Evolutionary conservation across 2,113 vertebrate genomes (phyloP).

Genomic region (Coracopsis vasa): DNA sequence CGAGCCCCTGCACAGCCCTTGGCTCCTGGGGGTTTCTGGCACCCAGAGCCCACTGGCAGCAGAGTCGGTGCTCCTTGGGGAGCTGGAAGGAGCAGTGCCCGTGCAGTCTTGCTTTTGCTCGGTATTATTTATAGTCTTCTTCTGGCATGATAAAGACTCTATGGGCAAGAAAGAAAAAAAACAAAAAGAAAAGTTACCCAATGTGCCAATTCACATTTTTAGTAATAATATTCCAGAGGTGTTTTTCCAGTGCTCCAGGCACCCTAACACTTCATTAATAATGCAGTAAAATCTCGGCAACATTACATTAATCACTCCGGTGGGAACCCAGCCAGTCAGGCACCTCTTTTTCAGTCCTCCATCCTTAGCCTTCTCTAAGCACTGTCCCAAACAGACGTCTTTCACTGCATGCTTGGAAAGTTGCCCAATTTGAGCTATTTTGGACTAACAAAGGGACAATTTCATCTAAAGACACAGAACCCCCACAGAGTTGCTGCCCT

Average conservation of each 20-base stretch:
- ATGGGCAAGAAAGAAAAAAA: background rate
- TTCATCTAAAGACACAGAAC: constrained; percentile 62
- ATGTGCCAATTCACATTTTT: constrained; percentile 28
- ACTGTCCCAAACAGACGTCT: constrained; percentile 56
- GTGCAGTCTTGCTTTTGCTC: background rate
- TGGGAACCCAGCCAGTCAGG: constrained; percentile 58
- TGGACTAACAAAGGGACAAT: constrained; percentile 61
- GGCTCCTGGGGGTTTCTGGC: background rate
- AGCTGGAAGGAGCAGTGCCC: background rate
- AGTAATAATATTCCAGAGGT: constrained; percentile 42
- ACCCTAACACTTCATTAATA: constrained; percentile 61
- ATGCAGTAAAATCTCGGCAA: constrained; percentile 59
- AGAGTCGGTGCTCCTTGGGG: rapidly evolving
- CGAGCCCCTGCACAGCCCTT: rapidly evolving
- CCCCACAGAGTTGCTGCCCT: constrained; percentile 39
- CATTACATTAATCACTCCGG: constrained; percentile 49
- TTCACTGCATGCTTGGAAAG: constrained; percentile 64
- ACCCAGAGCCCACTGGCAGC: background rate
- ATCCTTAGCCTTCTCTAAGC: constrained; percentile 44
- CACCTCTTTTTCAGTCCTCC: constrained; percentile 55
- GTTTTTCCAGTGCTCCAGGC: constrained; percentile 57
- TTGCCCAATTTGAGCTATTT: constrained; percentile 57
- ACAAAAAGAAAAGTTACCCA: background rate
- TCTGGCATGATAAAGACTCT: background rate
- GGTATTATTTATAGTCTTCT: constrained; percentile 3